phyloP scores from a whole-genome alignment of 1,140 invertebrate genomes.

The Zophobas morio region DNA sequence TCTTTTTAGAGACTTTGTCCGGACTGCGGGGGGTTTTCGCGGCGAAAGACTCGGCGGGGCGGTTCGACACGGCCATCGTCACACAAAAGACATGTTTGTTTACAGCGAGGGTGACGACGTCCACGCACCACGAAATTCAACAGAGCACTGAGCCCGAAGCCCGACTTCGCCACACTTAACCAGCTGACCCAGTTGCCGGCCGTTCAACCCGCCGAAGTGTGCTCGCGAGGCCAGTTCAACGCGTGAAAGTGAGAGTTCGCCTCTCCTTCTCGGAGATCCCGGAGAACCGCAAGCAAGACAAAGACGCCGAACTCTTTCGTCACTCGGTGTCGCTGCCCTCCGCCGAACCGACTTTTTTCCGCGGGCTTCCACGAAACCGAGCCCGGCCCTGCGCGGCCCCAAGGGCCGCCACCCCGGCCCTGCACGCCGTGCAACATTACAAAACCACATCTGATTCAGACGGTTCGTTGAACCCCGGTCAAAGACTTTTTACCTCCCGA shows the following conservation, averaged over 20 bases:
- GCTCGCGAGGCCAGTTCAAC: slow-evolving; percentile 66
- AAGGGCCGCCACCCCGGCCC: not conserved
- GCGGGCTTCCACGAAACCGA: not conserved
- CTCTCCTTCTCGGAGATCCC: slow-evolving; percentile 57
- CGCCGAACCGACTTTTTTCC: slow-evolving; percentile 12
- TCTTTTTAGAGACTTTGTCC: slow-evolving; percentile 60
- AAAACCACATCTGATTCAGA: not conserved
- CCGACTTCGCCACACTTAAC: slow-evolving; percentile 70
- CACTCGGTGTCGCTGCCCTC: slow-evolving; percentile 36
- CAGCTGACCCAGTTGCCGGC: slow-evolving; percentile 78
- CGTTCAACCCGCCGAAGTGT: slow-evolving; percentile 71
- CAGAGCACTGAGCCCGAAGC: slow-evolving; percentile 67
- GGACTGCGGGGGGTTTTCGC: slow-evolving; percentile 43
- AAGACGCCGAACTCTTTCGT: slow-evolving; percentile 23
- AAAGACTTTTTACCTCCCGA: slow-evolving; percentile 59
- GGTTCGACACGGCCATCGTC: slow-evolving; percentile 66
- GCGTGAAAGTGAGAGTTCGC: slow-evolving; percentile 76
- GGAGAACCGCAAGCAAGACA: not conserved
- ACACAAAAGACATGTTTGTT: slow-evolving; percentile 32
- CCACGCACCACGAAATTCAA: slow-evolving; percentile 61
- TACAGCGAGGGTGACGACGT: slow-evolving; percentile 52
- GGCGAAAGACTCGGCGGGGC: slow-evolving; percentile 59
- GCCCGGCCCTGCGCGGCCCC: not conserved
- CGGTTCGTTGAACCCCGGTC: slow-evolving; percentile 60
- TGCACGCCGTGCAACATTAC: not conserved